Percentiles rank a stretch among this genome's conserved stretches.
These are phyloP conservation scores for Microctenopoma stevenorrisi DNA, from an alignment of 2,797 vertebrate species.

Conservation along the genomic window DNA sequence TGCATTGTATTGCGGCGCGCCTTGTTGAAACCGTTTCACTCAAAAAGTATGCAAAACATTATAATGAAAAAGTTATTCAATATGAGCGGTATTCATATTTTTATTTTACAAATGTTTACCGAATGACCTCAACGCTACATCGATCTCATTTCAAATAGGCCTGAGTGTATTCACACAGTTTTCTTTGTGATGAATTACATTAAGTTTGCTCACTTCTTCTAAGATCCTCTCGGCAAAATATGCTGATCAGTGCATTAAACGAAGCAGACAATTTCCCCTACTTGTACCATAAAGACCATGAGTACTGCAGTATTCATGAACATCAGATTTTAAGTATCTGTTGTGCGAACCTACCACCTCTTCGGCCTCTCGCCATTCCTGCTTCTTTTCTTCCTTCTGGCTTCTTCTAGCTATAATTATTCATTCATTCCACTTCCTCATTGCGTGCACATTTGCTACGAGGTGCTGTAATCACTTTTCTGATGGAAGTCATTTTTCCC, in stretches of 20 bases:
- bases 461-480: constrained; percentile 66
- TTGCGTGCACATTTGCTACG: constrained; percentile 64
- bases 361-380: constrained; percentile 14
- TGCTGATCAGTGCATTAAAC: constrained; percentile 20
- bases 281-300: constrained; percentile 8
- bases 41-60: constrained; percentile 59
- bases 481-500: constrained; percentile 64
- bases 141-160: constrained; percentile 52
- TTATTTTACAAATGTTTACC: constrained; percentile 52
- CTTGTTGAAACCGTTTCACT: constrained; percentile 22
- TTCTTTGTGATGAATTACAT: constrained; percentile 27
- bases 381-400: constrained; percentile 5
- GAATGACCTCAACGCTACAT: constrained; percentile 52
- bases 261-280: constrained; percentile 17
- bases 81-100: constrained; percentile 44
- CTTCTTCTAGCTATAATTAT: constrained; percentile 65
- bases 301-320: constrained; percentile 23
- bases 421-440: constrained; percentile 61
- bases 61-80: constrained; percentile 66
- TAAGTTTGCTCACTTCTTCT: constrained; percentile 33
- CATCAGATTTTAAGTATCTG: constrained; percentile 48
- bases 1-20: constrained; percentile 27
- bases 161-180: constrained; percentile 18
- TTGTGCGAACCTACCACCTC: constrained; percentile 27
- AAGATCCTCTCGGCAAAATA: constrained; percentile 24